Evolutionary conservation across 2,888 invertebrate genomes (phyloP), one percentile per base, ranked within the genome.

Genomic region (Plagodis dolabraria): DNA sequence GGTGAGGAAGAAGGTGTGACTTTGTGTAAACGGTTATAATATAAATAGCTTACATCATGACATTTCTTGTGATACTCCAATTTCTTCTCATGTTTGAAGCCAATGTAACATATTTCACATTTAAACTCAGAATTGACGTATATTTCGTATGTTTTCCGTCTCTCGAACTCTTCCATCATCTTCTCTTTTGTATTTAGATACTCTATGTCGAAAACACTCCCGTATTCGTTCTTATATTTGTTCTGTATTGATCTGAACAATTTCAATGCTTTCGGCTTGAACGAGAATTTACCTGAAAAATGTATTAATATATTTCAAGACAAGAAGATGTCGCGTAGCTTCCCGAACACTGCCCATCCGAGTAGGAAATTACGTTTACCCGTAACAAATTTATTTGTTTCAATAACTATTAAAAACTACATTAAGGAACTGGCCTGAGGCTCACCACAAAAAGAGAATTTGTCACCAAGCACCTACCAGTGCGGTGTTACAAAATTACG

Each of bases 121-220:
- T 52, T 63, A 9, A 35, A 58, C n/a, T 55, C 49, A 0, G 58
- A 55, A 8, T 49, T 53, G 4, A 53, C 7, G 22, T 47, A 63
- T 6, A 44, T 43, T 7, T 42, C 36, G 8, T 48, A 55, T 0
- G 36, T 48, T 7, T 47, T 45, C 45, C 62, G 40, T 7, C 33
- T 55, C 5, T 51, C 55, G 12, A 63, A 63, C 12, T 59, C 63
- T 11, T 55, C 58, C 11, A 42, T 5, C 33, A 53, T 49, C 47
- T 52, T 60, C 38, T 60, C 54, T 38, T 55, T 36, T 0, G 55
- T 60, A 36, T 60, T 55, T 4, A 60, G 47, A 33, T 60, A 60
- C 9, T 60, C 55, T 5, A 60, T 60, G 0, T 44, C 36, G n/a
- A 60, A 60, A 7, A 60, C 50, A 4, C 51, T 9, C 8, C 55